Base-by-base conservation (phyloP, 2,888 invertebrate species). In the Epiblema foenella region DNA sequence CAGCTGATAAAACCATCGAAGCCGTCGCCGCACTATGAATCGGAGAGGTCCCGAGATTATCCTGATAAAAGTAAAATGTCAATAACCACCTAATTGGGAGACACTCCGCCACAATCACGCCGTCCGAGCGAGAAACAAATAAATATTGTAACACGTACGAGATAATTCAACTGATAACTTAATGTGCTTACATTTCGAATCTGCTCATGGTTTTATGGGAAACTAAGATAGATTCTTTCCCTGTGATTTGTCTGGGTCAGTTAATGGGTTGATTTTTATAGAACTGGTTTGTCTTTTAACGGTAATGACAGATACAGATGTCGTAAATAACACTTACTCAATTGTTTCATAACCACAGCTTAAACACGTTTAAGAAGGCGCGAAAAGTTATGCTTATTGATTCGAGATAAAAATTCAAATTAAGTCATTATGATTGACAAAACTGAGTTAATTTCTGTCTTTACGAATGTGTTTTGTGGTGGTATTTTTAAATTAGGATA, bases 61-160 rank as follows among this genome's bases (percentile, higher is more conserved):
- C 80, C 80, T 79, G 93, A 93, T 93, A 93, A 89, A 89, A 89
- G 90, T 93, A 91, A 93, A 93, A 90, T 89, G 93, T 93, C 93
- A 90, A 93, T 93, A 93, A 92, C 89, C 92, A 93, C 91, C 93
- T 93, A 93, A 93, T 93, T 93, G 93, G 93, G 87, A 89, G 88
- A 89, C 89, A 88, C 87, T 89, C 88, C 82, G 85, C 85, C 86
- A 86, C 90, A 87, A 86, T 85, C 88, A 84, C 82, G 81, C 83
- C 81, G 82, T 78, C 81, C 80, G 84, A 88, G 84, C 87, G 88
- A 91, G 91, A 91, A 90, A 93, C 92, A 91, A 92, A 93, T 93
- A 93, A 93, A 93, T 93, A 93, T 92, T 91, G 92, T 89, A 89
- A 87, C 91, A 87, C 87, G 85, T 83, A 86, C 86, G 85, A 89